These are phyloP conservation scores for Polyodon spathula DNA, from an alignment of 2,113 vertebrate genomes.

Conservation along the genomic window DNA sequence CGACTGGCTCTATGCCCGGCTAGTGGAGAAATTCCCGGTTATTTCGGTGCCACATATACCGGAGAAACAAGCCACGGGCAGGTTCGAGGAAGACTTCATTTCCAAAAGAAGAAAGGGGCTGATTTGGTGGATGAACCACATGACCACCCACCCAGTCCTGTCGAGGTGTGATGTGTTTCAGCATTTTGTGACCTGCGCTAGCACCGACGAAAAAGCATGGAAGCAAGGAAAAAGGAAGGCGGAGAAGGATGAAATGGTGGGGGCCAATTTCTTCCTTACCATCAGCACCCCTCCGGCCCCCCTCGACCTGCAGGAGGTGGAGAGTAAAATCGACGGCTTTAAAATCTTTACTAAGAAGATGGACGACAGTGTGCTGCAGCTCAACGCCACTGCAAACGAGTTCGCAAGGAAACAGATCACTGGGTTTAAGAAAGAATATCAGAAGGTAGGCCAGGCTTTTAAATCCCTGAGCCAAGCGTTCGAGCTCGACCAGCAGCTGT, in stretches of 20 bases:
- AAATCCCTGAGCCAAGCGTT: constrained; percentile 86
- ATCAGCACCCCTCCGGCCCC: constrained; percentile 71
- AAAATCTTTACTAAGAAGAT: constrained; percentile 90
- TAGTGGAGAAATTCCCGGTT: constrained; percentile 91
- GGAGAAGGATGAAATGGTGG: constrained; percentile 93
- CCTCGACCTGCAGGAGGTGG: constrained; percentile 88
- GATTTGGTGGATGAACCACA: constrained; percentile 97
- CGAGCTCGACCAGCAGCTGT: constrained; percentile 88
- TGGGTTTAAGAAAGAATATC: constrained; percentile 94
- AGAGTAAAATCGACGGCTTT: constrained; percentile 88
- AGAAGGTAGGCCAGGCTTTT: constrained; percentile 89
- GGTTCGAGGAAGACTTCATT: constrained; percentile 97
- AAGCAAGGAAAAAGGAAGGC: constrained; percentile 93
- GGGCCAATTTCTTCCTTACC: constrained; percentile 92
- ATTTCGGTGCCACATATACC: constrained; percentile 93
- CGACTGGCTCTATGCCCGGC: constrained; percentile 84
- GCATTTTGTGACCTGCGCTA: constrained; percentile 83
- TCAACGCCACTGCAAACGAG: constrained; percentile 79
- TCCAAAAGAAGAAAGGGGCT: constrained; percentile 88
- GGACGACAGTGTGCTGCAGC: constrained; percentile 84
- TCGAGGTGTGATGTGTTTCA: constrained; percentile 87
- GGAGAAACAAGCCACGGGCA: constrained; percentile 91
- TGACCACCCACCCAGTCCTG: constrained; percentile 90
- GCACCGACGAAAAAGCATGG: constrained; percentile 86
- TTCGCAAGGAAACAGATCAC: constrained; percentile 91